Conservation (phyloP, 2,797 vertebrate species). For the Hyperoplus immaculatus region DNA sequence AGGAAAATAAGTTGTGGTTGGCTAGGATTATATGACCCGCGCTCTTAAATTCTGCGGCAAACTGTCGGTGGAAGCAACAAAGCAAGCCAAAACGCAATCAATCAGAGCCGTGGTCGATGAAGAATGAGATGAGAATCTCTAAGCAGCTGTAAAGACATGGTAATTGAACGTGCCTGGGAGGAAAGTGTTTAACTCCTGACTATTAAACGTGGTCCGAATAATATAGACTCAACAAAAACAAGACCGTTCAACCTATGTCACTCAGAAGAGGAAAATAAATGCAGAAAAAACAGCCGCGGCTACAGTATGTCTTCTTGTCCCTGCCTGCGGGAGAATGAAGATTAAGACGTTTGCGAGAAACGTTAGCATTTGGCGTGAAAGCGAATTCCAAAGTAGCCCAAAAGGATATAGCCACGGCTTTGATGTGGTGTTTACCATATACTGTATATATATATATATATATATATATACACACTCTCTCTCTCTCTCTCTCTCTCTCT, state of each 20-base stretch:
- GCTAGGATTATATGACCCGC: constrained; percentile 24
- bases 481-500: constrained; percentile 36
- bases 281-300: constrained; percentile 6
- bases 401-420: constrained; percentile 69
- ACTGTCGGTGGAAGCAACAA: constrained; percentile 3
- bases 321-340: constrained; percentile 28
- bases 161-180: constrained; percentile 13
- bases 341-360: constrained; percentile 44
- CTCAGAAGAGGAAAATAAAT: neutral
- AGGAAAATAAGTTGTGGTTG: constrained; percentile 19
- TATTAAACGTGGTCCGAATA: constrained; percentile 15
- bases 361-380: constrained; percentile 18
- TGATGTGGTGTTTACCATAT: constrained; percentile 78
- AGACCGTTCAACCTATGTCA: neutral
- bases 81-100: constrained; percentile 13
- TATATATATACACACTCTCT: too few relatives aligned
- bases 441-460: too few relatives aligned
- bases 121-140: constrained; percentile 19
- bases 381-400: constrained; percentile 48
- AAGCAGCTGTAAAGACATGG: neutral
- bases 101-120: constrained; percentile 5
- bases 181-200: constrained; percentile 22
- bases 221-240: constrained; percentile 9
- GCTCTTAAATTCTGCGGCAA: constrained; percentile 26
- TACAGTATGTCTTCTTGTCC: constrained; percentile 11